phyloP scores from a whole-genome alignment of 2,888 invertebrate genomes.

The Tenthredo notha region DNA sequence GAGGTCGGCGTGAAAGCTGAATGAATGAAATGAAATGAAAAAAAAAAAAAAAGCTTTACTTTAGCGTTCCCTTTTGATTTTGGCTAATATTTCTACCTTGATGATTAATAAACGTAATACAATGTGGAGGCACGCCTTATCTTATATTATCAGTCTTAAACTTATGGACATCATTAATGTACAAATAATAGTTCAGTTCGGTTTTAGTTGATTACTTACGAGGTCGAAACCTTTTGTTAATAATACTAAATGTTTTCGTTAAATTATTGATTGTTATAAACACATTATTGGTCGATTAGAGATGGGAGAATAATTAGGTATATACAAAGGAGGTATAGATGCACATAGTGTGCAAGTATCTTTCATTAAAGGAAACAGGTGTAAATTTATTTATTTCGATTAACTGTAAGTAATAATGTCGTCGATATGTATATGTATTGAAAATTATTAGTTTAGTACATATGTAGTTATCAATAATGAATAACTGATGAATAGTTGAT shows the following conservation, averaged over 20 bases:
- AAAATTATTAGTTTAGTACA: neutral
- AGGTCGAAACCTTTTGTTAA: neutral
- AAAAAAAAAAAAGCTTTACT: neutral
- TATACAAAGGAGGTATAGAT: neutral
- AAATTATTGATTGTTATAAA: neutral
- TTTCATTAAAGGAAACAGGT: constrained; percentile 37
- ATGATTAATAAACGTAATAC: neutral
- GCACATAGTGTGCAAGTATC: neutral
- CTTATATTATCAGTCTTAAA: neutral
- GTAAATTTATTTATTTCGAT: constrained; percentile 49
- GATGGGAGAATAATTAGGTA: neutral
- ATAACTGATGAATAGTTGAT: neutral
- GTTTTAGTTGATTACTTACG: neutral
- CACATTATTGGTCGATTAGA: neutral
- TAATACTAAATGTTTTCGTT: neutral
- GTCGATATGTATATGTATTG: constrained; percentile 3
- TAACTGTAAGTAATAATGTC: neutral
- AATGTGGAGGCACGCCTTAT: constrained; percentile 16
- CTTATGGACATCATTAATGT: neutral
- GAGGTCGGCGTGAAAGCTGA: neutral
- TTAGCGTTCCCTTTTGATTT: neutral
- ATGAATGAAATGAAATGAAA: neutral
- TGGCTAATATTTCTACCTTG: neutral
- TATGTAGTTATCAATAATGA: neutral
- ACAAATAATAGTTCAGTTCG: neutral